Percentiles rank a stretch among this genome's conserved stretches.
Conservation (phyloP, 2,797 vertebrate species). For the Diceros bicornis region DNA sequence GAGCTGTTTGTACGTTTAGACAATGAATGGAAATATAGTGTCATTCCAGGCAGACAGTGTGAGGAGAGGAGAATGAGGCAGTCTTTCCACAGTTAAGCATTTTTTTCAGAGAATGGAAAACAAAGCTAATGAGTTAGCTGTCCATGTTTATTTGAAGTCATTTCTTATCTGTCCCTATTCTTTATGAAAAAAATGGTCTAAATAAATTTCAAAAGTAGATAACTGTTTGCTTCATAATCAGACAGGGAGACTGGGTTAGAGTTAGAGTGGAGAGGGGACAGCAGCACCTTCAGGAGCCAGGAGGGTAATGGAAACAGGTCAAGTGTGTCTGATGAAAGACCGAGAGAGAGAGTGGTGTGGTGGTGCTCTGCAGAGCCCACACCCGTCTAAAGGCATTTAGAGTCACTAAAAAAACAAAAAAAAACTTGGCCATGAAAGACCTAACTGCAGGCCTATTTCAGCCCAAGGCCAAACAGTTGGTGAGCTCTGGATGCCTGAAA, state of each 20-base stretch:
- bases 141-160: constrained; percentile 43
- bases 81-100: constrained; percentile 57
- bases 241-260: not conserved
- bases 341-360: not conserved
- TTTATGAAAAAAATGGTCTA: constrained; percentile 31
- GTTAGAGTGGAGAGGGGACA: not conserved
- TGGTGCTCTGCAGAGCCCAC: not conserved
- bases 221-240: constrained; percentile 59
- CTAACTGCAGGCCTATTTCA: not conserved
- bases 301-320: not conserved
- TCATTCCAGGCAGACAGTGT: not conserved
- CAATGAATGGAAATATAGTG: constrained; percentile 79
- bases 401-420: not conserved
- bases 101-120: constrained; percentile 58
- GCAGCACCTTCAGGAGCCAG: not conserved
- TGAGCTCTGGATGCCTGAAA: not conserved
- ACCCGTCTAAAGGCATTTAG: not conserved
- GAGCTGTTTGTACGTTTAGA: constrained; percentile 84
- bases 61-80: constrained; percentile 34
- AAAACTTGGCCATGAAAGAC: not conserved
- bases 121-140: not conserved
- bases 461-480: not conserved
- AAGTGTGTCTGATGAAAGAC: not conserved
- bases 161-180: constrained; percentile 19
- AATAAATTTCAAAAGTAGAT: constrained; percentile 45